Evolutionary conservation across 2,888 invertebrate genomes (phyloP), one percentile per base, ranked within the genome.

Genomic region (Hypolimnas misippus): DNA sequence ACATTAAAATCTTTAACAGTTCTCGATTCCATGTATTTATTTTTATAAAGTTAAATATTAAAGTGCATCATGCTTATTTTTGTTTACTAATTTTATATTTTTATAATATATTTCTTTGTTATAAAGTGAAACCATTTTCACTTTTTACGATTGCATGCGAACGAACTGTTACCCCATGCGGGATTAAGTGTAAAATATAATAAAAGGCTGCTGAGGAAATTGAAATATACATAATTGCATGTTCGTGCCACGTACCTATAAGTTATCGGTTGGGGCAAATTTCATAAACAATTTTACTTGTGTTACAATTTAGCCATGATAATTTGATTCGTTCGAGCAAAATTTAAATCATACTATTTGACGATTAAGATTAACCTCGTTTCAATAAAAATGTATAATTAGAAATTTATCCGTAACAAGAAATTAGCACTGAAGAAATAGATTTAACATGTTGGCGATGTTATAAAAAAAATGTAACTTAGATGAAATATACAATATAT

Each of bases 81-180:
- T 25, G 25, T 25, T 25, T 25, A 5, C 5, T 25, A 25, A 25
- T 25, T 3, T 25, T 2, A 25, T 25, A 2, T 3, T 25, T 3
- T 3, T 25, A 25, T 25, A 25, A 25, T 25, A 25, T 25, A 25
- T 25, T 25, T 25, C 25, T 25, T 5, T 5, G 25, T 3, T 25
- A 78, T 80, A 46, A 59, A 62, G 78, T 78, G 79, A 86, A 86
- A 86, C 77, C 77, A 86, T 81, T 89, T 89, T 88, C 87, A 86
- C 87, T 89, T 87, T 86, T 86, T 76, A 78, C 76, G 78, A 75
- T 89, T 81, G 88, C 89, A 85, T 88, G 87, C 77, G 79, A 79
- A 69, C 72, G 75, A 71, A 76, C 77, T 77, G 78, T 87, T 81
- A 80, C 77, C 76, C 63, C 44, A 56, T 76, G 72, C 75, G 74